phyloP scores from a whole-genome alignment of 2,113 vertebrate genomes.

The Otolemur garnettii region DNA sequence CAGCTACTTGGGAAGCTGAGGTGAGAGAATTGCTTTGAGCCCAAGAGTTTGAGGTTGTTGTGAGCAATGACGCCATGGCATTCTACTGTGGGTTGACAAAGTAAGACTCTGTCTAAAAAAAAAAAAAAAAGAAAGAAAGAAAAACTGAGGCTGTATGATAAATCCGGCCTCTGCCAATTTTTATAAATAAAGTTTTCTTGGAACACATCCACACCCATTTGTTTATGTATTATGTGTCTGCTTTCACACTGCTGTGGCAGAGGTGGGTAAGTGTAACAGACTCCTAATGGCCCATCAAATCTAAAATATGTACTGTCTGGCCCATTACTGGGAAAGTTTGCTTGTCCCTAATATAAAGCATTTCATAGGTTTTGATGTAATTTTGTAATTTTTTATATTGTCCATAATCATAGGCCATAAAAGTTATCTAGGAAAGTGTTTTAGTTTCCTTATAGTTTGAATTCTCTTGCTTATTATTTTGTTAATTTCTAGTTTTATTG shows the following conservation, averaged over 20 bases:
- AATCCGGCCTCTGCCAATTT: background rate
- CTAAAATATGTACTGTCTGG: background rate
- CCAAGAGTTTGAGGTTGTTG: no score
- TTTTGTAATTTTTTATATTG: conserved; percentile 45
- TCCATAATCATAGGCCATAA: background rate
- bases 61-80: no score
- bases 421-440: conserved; percentile 7
- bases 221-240: background rate
- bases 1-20: no score
- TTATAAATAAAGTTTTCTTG: background rate
- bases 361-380: background rate
- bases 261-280: background rate
- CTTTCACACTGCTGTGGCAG: background rate
- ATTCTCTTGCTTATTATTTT: conserved; percentile 18
- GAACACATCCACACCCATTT: background rate
- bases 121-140: no score
- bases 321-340: background rate
- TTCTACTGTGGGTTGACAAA: no score
- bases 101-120: no score
- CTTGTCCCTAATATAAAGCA: background rate
- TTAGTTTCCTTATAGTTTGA: conserved; percentile 55
- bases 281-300: no score
- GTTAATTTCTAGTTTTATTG: conserved; percentile 39
- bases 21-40: no score
- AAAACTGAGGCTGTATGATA: background rate